Percentiles rank a stretch among this genome's conserved stretches.
Conservation (phyloP, 2,888 invertebrate genomes). For the Yponomeuta plumbellus region DNA sequence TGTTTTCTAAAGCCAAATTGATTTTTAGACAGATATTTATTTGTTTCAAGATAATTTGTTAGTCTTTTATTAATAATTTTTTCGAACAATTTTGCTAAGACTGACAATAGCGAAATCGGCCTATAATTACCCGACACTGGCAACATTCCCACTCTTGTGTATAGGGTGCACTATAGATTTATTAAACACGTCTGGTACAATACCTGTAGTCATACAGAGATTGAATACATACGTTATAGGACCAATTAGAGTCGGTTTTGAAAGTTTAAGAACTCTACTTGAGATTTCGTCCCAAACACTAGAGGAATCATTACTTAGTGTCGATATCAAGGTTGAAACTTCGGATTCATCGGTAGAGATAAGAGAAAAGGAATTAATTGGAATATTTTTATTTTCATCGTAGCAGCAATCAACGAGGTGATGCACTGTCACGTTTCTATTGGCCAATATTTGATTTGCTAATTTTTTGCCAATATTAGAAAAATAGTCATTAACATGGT, state of each 20-base stretch:
- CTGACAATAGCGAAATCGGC: slow-evolving; percentile 12
- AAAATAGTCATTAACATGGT: slow-evolving; percentile 4
- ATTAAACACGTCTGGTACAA: slow-evolving; percentile 7
- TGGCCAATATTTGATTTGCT: slow-evolving; percentile 6
- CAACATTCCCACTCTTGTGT: slow-evolving; percentile 7
- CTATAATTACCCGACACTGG: slow-evolving; percentile 12
- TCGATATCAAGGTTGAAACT: not conserved
- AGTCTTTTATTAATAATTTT: slow-evolving; percentile 15
- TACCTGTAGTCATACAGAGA: not conserved
- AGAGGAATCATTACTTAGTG: not conserved
- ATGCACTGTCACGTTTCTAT: not conserved
- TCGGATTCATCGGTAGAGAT: not conserved
- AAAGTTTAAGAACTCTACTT: not conserved
- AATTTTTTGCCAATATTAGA: slow-evolving; percentile 4
- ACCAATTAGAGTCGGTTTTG: not conserved
- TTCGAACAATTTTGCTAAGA: slow-evolving; percentile 13
- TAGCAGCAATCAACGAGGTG: not conserved
- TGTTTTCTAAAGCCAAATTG: slow-evolving; percentile 17
- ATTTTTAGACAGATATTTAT: slow-evolving; percentile 13
- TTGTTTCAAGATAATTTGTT: slow-evolving; percentile 13
- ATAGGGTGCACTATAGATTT: slow-evolving; percentile 5
- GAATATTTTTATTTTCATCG: not conserved
- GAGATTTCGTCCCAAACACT: slow-evolving; percentile 6
- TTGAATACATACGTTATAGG: slow-evolving; percentile 8
- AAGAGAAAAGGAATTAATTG: not conserved